Conservation (phyloP, 2,113 vertebrate species). For the Ursus arctos region DNA sequence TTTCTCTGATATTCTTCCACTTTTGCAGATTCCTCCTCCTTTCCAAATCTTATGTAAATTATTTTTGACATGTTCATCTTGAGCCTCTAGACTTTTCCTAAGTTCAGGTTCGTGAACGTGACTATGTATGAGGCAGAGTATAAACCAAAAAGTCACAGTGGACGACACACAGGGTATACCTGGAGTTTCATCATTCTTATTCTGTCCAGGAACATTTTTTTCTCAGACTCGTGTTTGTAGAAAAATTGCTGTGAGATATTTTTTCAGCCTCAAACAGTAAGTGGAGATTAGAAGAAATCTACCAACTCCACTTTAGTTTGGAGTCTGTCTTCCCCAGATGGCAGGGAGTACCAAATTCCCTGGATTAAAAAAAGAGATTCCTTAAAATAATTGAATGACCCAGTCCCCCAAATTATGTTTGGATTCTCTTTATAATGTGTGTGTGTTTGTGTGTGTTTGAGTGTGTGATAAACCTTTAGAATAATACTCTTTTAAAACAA, state of each 20-base stretch:
- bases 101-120: neutral
- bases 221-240: neutral
- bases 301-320: neutral
- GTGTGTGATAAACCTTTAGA: neutral
- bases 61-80: neutral
- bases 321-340: neutral
- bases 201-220: neutral
- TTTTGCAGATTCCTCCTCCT: neutral
- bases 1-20: neutral
- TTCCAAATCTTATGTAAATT: neutral
- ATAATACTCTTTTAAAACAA: neutral
- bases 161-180: neutral
- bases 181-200: neutral
- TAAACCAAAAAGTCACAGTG: neutral
- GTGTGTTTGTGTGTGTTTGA: neutral
- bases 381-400: neutral
- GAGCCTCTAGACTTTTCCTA: neutral
- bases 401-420: neutral
- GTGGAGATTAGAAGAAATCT: neutral
- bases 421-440: neutral
- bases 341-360: neutral
- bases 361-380: neutral
- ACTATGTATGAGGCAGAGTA: neutral
- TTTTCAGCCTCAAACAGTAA: neutral
- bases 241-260: neutral